A percentile compares a stretch with the other conserved stretches of the same genome.
Conservation (phyloP, 2,113 vertebrate genomes). For the Laterallus jamaicensis region DNA sequence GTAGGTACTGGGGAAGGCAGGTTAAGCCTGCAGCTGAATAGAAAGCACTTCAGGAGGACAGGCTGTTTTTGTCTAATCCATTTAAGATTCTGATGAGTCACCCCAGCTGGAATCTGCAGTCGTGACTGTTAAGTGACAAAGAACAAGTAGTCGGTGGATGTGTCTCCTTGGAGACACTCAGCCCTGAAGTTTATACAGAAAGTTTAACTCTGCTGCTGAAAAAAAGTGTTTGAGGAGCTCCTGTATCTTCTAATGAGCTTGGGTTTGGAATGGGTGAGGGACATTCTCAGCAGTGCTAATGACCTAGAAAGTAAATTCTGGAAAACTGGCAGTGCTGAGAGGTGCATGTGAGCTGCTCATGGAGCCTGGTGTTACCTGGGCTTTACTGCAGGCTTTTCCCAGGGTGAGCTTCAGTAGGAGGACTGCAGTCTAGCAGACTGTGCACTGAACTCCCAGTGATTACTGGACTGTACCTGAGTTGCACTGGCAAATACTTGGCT, state of each 20-base stretch:
- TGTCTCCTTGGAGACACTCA: constrained; percentile 55
- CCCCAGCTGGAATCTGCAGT: constrained; percentile 57
- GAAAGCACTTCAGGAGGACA: constrained; percentile 26
- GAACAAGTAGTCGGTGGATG: constrained; percentile 32
- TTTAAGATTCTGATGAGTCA: constrained; percentile 62
- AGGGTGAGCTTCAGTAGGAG: neutral
- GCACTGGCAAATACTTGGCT: neutral
- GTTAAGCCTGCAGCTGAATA: neutral
- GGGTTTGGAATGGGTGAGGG: neutral
- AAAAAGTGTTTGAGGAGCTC: constrained; percentile 1
- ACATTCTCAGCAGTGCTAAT: neutral
- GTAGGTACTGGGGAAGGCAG: neutral
- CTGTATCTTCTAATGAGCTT: neutral
- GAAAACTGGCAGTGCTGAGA: neutral
- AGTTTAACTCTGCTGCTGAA: neutral
- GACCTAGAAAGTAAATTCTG: neutral
- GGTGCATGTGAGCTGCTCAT: neutral
- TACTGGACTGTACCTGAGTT: neutral
- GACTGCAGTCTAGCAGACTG: neutral
- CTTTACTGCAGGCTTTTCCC: neutral
- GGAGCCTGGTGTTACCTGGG: neutral
- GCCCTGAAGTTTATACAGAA: constrained; percentile 7
- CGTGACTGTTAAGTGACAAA: constrained; percentile 59
- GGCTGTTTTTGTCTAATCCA: constrained; percentile 34
- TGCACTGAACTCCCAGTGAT: neutral